Evolutionary conservation across 2,113 vertebrate species (phyloP).

Genomic region (Gadus macrocephalus): DNA sequence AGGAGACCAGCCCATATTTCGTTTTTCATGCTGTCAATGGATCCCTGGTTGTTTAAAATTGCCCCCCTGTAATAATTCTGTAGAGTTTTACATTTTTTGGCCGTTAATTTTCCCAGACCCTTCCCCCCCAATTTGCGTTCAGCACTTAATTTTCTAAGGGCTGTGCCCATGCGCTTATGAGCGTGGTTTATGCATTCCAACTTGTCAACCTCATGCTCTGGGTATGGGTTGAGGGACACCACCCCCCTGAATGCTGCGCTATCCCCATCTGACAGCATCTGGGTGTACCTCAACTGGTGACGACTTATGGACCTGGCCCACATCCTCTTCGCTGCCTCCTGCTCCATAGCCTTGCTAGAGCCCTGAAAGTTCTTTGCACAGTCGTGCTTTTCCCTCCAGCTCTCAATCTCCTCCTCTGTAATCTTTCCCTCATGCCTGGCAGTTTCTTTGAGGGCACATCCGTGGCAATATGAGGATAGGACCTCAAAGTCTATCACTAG

Average conservation of each 20-base stretch:
- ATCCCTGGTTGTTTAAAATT: constrained; percentile 17
- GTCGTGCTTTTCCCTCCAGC: too few relatives aligned
- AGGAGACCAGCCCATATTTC: constrained; percentile 20
- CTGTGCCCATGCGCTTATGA: neutral
- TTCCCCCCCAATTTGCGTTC: constrained; percentile 16
- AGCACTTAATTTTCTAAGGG: constrained; percentile 3
- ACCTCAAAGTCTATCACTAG: too few relatives aligned
- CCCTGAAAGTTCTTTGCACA: too few relatives aligned
- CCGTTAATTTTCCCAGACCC: constrained; percentile 12
- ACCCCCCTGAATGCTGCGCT: constrained; percentile 14
- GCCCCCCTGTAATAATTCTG: constrained; percentile 25
- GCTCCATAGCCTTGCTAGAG: constrained; percentile 8
- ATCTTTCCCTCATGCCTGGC: too few relatives aligned
- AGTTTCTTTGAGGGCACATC: too few relatives aligned
- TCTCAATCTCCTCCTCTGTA: too few relatives aligned
- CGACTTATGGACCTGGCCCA: constrained; percentile 12
- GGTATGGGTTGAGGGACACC: constrained; percentile 13
- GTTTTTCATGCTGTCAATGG: constrained; percentile 5
- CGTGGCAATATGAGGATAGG: too few relatives aligned
- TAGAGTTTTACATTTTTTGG: constrained; percentile 8
- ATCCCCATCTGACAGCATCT: constrained; percentile 24
- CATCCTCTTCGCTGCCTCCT: constrained; percentile 14
- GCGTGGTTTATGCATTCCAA: constrained; percentile 23
- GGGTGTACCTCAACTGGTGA: constrained; percentile 9
- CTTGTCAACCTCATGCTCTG: constrained; percentile 14